Percentiles rank a stretch among this genome's conserved stretches.
phyloP scores from a whole-genome alignment of 2,113 vertebrate species.

The Forbesichthys agassizii region DNA sequence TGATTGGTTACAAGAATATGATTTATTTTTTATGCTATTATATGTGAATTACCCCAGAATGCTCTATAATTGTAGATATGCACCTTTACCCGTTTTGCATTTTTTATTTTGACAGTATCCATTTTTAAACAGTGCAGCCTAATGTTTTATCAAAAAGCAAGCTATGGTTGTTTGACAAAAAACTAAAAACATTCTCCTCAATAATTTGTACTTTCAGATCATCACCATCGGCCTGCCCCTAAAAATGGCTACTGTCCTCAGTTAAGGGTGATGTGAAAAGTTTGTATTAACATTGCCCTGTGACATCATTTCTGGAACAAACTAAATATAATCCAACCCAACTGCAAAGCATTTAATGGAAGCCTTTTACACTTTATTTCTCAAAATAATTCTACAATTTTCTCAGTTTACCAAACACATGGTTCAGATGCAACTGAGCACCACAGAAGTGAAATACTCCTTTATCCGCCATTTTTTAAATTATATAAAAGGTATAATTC shows the following conservation, averaged over 20 bases:
- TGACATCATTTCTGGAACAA: constrained; percentile 27
- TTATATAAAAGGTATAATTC: constrained; percentile 44
- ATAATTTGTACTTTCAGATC: constrained; percentile 34
- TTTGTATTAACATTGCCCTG: constrained; percentile 29
- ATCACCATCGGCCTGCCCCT: constrained; percentile 1
- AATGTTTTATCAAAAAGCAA: constrained; percentile 62
- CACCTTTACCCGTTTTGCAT: constrained; percentile 77
- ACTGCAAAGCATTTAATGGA: constrained; percentile 14
- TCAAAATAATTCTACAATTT: neutral
- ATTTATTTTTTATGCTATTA: constrained; percentile 75
- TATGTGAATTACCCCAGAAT: constrained; percentile 91
- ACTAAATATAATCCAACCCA: constrained; percentile 14
- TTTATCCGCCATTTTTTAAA: constrained; percentile 34
- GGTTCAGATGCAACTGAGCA: constrained; percentile 5
- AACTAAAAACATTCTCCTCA: constrained; percentile 18
- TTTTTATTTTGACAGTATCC: constrained; percentile 45
- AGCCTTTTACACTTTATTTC: constrained; percentile 17
- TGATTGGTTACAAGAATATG: constrained; percentile 50
- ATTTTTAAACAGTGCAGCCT: constrained; percentile 34
- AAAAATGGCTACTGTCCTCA: constrained; percentile 36
- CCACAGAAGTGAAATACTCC: constrained; percentile 22
- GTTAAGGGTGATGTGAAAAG: constrained; percentile 49
- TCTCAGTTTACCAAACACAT: too few relatives aligned
- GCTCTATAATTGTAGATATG: constrained; percentile 93
- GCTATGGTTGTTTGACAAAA: neutral